Base-by-base conservation (phyloP, 2,888 invertebrate species). In the Pherbina coryleti region DNA sequence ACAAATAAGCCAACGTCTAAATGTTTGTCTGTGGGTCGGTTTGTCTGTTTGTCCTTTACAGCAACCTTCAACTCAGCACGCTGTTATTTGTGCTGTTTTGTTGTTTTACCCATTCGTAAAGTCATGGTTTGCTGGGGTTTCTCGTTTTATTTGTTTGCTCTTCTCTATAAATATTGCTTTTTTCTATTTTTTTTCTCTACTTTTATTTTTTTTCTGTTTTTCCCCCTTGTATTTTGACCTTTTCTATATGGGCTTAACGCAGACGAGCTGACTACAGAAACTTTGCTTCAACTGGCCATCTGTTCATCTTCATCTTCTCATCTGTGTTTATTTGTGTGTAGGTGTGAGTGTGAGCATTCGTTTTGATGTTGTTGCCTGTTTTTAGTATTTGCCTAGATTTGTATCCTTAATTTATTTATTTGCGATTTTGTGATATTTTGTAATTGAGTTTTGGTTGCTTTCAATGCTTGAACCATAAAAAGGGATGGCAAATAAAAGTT, bases 341-440 rank as follows among this genome's bases (percentile, higher is more conserved):
- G 44, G 11, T 44, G 14, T 44, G 14, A 7, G 37, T 37, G 37
- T 44, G 44, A 11, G 37, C 37, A 1, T 7, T 5, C 8, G 37
- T 11, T 44, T 44, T 8, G 37, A 19, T 66, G 34, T 9, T 66
- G 34, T 66, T 66, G 31, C 31, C 31, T 19, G 44, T 44, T 44
- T 44, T 44, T 44, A 44, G 44, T 66, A 31, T 66, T n/a, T 34
- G 31, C 64, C 64, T 34, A 62, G 79, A 76, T 79, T 79, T 79
- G 72, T 76, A 76, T 79, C 76, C 57, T 77, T 77, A 79, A 77
- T 79, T 79, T 77, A 77, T 79, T 79, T 77, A 77, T 77, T 77
- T 75, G 75, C 28, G 79, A 75, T 77, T 71, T 70, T 77, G 79
- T 72, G 77, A 79, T 77, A 79, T 79, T 77, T 79, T 75, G 75